Conservation (phyloP, 2,888 invertebrate genomes). For the Pachycephus smyrnensis region DNA sequence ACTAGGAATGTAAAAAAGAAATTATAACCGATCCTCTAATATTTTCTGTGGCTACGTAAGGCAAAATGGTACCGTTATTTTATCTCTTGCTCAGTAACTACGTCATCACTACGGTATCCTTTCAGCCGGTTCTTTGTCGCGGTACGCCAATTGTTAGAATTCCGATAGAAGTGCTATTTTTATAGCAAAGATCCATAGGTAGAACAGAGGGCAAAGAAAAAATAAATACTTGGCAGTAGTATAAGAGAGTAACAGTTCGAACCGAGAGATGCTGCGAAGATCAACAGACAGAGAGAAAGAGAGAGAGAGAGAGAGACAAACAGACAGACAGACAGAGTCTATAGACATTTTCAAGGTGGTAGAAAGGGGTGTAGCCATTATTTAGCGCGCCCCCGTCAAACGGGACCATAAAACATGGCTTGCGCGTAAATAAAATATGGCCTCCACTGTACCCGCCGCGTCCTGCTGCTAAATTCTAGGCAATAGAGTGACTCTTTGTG, state of each 20-base stretch:
- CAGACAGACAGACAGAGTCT: slow-evolving; percentile 8
- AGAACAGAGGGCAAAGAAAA: neutral
- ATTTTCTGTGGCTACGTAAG: too few relatives aligned
- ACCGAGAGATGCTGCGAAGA: too few relatives aligned
- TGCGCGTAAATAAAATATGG: slow-evolving; percentile 55
- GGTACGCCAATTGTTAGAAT: slow-evolving; percentile 36
- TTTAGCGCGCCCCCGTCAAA: slow-evolving; percentile 53
- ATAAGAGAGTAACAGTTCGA: too few relatives aligned
- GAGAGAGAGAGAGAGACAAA: slow-evolving; percentile 14
- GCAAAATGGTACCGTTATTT: too few relatives aligned
- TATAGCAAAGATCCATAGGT: slow-evolving; percentile 25
- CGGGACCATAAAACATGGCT: slow-evolving; percentile 55
- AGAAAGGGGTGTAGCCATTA: slow-evolving; percentile 32
- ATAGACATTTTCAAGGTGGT: neutral
- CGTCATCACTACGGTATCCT: neutral
- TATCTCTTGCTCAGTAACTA: too few relatives aligned
- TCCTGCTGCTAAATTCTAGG: too few relatives aligned
- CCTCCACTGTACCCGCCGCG: slow-evolving; percentile 9
- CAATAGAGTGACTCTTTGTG: too few relatives aligned
- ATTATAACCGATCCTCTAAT: too few relatives aligned
- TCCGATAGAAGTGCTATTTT: slow-evolving; percentile 43
- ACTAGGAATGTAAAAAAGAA: too few relatives aligned
- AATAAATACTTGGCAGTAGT: too few relatives aligned
- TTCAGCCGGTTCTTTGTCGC: slow-evolving; percentile 25
- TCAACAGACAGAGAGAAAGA: slow-evolving; percentile 6